Conservation (phyloP, 2,888 invertebrate genomes). For the Phasia obesa region DNA sequence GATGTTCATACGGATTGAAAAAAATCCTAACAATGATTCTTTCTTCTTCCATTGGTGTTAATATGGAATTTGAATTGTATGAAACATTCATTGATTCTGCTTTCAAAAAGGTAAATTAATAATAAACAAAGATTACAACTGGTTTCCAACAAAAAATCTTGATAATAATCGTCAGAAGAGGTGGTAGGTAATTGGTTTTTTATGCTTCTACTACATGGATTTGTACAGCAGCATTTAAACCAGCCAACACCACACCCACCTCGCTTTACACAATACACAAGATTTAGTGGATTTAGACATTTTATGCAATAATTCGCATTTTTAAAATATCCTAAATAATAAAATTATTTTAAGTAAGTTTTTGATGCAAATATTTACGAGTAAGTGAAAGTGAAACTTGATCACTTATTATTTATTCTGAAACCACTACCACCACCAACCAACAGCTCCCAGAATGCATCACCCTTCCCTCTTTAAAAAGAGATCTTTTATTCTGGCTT, state of each 20-base stretch:
- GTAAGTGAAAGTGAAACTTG: slow-evolving; percentile 23
- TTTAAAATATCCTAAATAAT: slow-evolving; percentile 45
- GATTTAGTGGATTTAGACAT: too few species aligned
- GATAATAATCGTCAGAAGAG: too few species aligned
- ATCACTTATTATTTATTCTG: slow-evolving; percentile 5
- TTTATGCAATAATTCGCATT: slow-evolving; percentile 16
- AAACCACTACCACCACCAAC: slow-evolving; percentile 1
- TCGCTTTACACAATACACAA: too few species aligned
- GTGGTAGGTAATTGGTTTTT: too few species aligned
- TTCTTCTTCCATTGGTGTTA: slow-evolving; percentile 1
- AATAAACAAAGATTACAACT: too few species aligned
- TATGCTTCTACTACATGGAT: too few species aligned
- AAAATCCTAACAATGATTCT: neutral
- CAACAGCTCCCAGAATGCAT: neutral
- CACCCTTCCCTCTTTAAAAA: neutral
- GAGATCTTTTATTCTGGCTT: neutral
- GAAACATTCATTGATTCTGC: too few species aligned
- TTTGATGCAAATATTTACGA: slow-evolving; percentile 25
- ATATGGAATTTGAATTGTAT: neutral
- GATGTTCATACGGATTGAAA: neutral
- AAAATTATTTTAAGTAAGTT: slow-evolving; percentile 42
- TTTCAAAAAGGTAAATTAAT: too few species aligned
- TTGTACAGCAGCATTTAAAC: too few species aligned
- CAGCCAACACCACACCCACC: too few species aligned
- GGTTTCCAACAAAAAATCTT: too few species aligned